These are phyloP conservation scores for Psettodes erumei DNA, from an alignment of 2,113 vertebrate genomes.

Conservation along the genomic window DNA sequence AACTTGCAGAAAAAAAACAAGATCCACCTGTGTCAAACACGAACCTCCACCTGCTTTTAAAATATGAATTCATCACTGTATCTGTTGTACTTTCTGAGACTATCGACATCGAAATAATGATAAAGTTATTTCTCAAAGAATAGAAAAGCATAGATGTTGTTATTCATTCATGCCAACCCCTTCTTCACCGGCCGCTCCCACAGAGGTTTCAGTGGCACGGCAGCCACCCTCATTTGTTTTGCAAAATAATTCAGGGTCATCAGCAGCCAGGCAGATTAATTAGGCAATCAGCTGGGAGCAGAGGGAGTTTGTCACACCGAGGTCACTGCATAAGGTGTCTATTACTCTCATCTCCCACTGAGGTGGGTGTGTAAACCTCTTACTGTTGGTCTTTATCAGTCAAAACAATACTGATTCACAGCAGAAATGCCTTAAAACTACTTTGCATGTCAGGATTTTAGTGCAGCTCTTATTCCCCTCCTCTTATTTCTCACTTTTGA, in stretches of 20 bases:
- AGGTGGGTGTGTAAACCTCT: constrained; percentile 21
- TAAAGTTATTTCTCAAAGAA: neutral
- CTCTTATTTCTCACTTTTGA: neutral
- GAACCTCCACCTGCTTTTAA: constrained; percentile 6
- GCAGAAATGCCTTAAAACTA: neutral
- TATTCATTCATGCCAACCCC: constrained; percentile 14
- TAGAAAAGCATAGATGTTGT: neutral
- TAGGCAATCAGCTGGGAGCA: constrained; percentile 49
- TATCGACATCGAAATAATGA: neutral
- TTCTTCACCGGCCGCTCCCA: constrained; percentile 8
- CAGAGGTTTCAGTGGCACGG: constrained; percentile 35
- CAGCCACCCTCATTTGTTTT: constrained; percentile 66
- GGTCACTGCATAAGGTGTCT: constrained; percentile 44
- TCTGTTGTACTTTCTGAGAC: neutral
- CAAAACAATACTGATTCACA: neutral
- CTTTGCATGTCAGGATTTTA: neutral
- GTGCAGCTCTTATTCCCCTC: neutral
- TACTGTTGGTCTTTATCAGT: neutral
- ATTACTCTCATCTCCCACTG: constrained; percentile 46
- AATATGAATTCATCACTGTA: neutral
- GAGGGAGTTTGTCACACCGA: constrained; percentile 52
- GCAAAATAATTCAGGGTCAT: constrained; percentile 74
- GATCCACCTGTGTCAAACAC: constrained; percentile 26
- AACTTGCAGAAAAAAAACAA: constrained; percentile 24
- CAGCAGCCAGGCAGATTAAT: constrained; percentile 68